phyloP scores from a whole-genome alignment of 2,888 invertebrate species.

The Andricus curvator region DNA sequence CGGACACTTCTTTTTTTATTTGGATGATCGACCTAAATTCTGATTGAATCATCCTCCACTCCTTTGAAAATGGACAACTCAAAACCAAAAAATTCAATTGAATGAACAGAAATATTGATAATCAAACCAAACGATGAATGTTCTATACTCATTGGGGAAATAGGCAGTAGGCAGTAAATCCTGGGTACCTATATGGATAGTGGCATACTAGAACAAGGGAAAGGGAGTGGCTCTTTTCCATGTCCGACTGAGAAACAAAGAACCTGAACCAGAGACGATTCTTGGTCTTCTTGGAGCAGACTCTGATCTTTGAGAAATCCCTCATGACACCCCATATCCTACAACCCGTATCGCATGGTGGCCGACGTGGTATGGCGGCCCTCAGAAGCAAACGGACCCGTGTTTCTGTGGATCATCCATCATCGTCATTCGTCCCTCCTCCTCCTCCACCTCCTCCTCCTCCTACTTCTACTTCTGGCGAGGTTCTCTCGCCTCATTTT shows the following conservation, averaged over 20 bases:
- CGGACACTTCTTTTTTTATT: too few species aligned
- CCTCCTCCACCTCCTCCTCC: slow-evolving; percentile 54
- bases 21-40: too few species aligned
- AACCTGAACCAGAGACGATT: slow-evolving; percentile 35
- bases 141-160: background rate
- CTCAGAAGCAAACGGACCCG: slow-evolving; percentile 74
- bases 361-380: slow-evolving; percentile 69
- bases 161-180: background rate
- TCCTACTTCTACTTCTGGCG: slow-evolving; percentile 50
- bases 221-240: slow-evolving; percentile 39
- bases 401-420: slow-evolving; percentile 76
- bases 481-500: slow-evolving; percentile 63
- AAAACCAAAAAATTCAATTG: too few species aligned
- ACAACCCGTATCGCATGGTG: slow-evolving; percentile 51
- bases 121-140: background rate
- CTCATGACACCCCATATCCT: slow-evolving; percentile 45
- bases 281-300: slow-evolving; percentile 50
- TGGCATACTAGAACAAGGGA: slow-evolving; percentile 22
- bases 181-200: slow-evolving; percentile 5
- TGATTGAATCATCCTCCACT: too few species aligned
- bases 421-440: slow-evolving; percentile 75
- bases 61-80: too few species aligned
- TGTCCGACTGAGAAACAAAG: slow-evolving; percentile 33
- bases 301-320: slow-evolving; percentile 58
- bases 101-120: background rate